phyloP scores from a whole-genome alignment of 1,140 invertebrate species.

The Cotesia glomerata region DNA sequence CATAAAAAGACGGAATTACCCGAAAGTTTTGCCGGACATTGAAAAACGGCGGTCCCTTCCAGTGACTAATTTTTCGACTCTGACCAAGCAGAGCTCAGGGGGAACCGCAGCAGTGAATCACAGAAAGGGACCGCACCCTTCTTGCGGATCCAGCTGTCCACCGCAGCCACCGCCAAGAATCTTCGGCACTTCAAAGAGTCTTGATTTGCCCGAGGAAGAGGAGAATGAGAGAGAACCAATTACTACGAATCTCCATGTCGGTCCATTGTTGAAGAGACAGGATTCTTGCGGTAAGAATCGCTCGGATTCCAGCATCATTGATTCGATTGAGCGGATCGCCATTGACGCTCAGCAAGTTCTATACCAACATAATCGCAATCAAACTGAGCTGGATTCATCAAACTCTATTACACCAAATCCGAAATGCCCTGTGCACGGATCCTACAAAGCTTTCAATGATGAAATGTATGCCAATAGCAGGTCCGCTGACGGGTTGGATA shows the following conservation, averaged over 20 bases:
- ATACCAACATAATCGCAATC: constrained; percentile 30
- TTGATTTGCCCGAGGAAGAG: constrained; percentile 45
- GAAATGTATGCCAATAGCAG: constrained; percentile 25
- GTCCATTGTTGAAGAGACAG: constrained; percentile 46
- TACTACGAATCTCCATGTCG: constrained; percentile 55
- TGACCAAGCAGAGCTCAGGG: constrained; percentile 40
- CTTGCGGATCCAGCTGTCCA: constrained; percentile 29
- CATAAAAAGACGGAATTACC: constrained; percentile 79
- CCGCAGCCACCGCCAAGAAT: constrained; percentile 53
- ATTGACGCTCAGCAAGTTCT: constrained; percentile 33
- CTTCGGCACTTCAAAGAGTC: constrained; percentile 48
- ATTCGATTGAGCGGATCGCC: constrained; percentile 41
- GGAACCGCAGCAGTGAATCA: constrained; percentile 39
- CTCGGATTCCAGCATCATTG: constrained; percentile 47
- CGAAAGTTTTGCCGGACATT: constrained; percentile 79
- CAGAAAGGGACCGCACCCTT: constrained; percentile 33
- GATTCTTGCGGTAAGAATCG: constrained; percentile 42
- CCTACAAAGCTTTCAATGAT: constrained; percentile 13
- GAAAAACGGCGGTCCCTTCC: constrained; percentile 58
- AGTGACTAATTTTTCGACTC: constrained; percentile 44
- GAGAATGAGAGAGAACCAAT: constrained; percentile 42
- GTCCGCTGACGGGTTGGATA: constrained; percentile 37
- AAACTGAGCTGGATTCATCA: constrained; percentile 7
- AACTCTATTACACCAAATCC: constrained; percentile 36
- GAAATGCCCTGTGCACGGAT: constrained; percentile 46